Conservation (phyloP, 2,113 vertebrate species). For the Nesogale talazaci region DNA sequence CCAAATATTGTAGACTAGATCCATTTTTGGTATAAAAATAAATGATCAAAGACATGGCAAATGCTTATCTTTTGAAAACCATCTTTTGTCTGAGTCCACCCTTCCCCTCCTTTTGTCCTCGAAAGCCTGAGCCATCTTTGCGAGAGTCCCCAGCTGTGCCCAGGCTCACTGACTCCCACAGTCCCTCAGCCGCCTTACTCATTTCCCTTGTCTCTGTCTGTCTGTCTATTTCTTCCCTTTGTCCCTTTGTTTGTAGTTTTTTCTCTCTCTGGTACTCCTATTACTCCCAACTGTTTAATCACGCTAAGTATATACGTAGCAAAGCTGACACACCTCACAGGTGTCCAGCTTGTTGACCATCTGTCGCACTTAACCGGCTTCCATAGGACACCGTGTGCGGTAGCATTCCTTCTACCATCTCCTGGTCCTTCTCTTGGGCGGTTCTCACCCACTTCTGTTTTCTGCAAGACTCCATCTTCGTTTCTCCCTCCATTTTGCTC, state of each 20-base stretch:
- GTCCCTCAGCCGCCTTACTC: neutral
- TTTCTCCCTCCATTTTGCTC: neutral
- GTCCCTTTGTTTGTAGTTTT: neutral
- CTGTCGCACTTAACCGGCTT: neutral
- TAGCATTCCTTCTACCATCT: neutral
- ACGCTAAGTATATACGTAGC: neutral
- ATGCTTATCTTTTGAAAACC: neutral
- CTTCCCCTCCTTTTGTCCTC: neutral
- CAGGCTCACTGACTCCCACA: neutral
- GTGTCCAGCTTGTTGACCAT: neutral
- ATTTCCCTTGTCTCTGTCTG: neutral
- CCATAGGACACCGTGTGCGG: neutral
- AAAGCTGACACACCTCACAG: neutral
- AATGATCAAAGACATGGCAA: neutral
- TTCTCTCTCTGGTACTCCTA: neutral
- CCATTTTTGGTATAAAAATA: slow-evolving; percentile 42
- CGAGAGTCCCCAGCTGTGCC: neutral
- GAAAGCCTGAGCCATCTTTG: neutral
- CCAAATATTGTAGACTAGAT: neutral
- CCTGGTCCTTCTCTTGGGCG: neutral
- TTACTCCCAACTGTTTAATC: neutral
- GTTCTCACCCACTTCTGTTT: slow-evolving; percentile 5
- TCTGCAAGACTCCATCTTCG: neutral
- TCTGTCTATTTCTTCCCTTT: neutral
- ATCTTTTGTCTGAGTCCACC: neutral